Evolutionary conservation across 2,888 invertebrate species (phyloP), one percentile per base, ranked within the genome.

Genomic region (Neocrepidodera transversa): DNA sequence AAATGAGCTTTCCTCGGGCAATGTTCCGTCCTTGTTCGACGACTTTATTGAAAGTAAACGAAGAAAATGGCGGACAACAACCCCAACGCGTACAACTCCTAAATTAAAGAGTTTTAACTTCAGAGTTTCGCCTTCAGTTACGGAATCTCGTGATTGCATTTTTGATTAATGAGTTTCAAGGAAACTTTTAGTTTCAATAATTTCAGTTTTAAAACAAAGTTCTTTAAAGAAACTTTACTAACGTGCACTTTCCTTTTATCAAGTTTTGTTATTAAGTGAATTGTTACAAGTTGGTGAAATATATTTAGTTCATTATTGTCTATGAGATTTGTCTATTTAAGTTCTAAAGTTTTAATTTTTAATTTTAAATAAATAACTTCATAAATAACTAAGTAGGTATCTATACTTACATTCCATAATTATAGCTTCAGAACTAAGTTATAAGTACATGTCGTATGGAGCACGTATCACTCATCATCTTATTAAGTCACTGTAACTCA

Each of bases 161-260:
- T 58, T 38, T 58, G 51, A 62, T 60, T 60, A 55, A 60, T 56
- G 58, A 58, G 56, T 59, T 62, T 59, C 50, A 38, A 51, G 53
- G 48, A 58, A 58, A 60, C 55, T 60, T 52, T 52, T 23, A 60
- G 38, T 51, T 60, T 48, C 42, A 47, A 52, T 56, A 47, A 60
- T 60, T 53, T 35, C 47, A 45, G 16, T 36, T 35, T n/a, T 43
- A 10, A 38, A 16, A 30, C 7, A 13, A 51, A 40, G 26, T 51
- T 51, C 30, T 30, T 11, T 30, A 35, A 38, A 16, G 26, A 28
- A 51, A 40, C 40, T 51, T 23, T 30, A 10, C 18, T 23, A 14
- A 17, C 8, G 13, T 35, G 14, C 23, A 23, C 38, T 38, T 38
- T 38, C 13, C 8, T 14, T 45, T 47, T 16, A 30, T 47, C 14